A percentile compares a stretch with the other conserved stretches of the same genome.
Conservation (phyloP, 2,888 invertebrate species). For the Busseola fusca region DNA sequence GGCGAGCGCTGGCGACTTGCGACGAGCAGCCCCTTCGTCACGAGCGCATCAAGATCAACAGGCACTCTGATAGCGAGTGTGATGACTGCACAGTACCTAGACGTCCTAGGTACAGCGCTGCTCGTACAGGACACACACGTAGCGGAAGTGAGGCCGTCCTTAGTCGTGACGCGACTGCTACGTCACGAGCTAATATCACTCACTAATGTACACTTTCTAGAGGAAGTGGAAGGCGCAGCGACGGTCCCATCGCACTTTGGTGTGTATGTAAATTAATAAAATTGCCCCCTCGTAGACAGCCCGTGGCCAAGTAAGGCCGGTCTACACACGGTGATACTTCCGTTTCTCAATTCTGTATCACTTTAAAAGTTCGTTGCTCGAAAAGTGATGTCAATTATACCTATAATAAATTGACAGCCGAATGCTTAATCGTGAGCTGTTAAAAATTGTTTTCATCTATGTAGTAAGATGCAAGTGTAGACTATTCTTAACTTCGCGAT, state of each 20-base stretch:
- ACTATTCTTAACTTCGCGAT: conserved; percentile 11
- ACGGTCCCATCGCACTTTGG: conserved; percentile 52
- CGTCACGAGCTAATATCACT: conserved; percentile 61
- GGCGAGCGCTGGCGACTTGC: conserved; percentile 40
- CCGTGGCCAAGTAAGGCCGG: conserved; percentile 38
- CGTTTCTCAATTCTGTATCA: conserved; percentile 48
- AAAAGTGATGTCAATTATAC: conserved; percentile 22
- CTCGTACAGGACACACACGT: conserved; percentile 68
- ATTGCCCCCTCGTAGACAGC: conserved; percentile 38
- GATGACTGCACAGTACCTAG: conserved; percentile 35
- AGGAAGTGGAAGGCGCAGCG: conserved; percentile 70
- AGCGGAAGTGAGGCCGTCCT: conserved; percentile 74
- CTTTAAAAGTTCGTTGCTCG: conserved; percentile 33
- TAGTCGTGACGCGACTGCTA: conserved; percentile 65
- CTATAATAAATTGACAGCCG: conserved; percentile 1
- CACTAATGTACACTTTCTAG: conserved; percentile 62
- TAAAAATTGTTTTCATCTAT: conserved; percentile 3
- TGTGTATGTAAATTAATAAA: conserved; percentile 59
- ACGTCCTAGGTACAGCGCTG: conserved; percentile 15
- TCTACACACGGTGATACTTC: conserved; percentile 50
- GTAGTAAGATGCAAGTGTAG: neutral
- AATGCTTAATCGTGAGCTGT: conserved; percentile 10
- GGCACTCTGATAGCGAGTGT: conserved; percentile 39
- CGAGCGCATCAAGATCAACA: conserved; percentile 51
- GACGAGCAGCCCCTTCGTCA: conserved; percentile 51